phyloP scores from a whole-genome alignment of 2,113 vertebrate genomes.

The Cathartes aura region DNA sequence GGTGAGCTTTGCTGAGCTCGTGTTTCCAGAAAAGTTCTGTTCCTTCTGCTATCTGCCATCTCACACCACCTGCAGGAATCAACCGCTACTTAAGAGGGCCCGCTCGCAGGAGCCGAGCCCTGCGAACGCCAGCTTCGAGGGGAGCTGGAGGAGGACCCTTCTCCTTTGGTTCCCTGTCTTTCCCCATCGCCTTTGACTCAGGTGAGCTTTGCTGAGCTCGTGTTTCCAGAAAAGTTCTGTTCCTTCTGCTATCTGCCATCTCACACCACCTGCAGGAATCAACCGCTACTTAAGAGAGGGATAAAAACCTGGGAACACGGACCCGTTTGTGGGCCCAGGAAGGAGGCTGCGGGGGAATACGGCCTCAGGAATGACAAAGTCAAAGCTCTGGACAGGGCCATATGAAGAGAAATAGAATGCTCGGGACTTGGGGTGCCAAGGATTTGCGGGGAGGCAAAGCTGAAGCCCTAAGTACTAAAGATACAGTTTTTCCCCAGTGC shows the following conservation, averaged over 20 bases:
- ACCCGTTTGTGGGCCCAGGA: not conserved
- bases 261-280: too few relatives aligned
- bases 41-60: not conserved
- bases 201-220: not conserved
- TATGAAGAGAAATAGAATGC: fast-evolving
- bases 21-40: not conserved
- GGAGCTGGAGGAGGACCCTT: too few relatives aligned
- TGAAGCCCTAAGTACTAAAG: not conserved
- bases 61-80: too few relatives aligned
- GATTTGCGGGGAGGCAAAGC: too few relatives aligned
- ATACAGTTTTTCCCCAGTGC: too few relatives aligned
- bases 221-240: not conserved
- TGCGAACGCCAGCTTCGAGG: not conserved
- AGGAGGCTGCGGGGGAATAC: fast-evolving
- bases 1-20: not conserved
- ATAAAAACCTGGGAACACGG: not conserved
- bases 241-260: not conserved
- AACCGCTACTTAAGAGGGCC: not conserved
- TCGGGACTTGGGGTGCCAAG: not conserved
- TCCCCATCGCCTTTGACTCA: not conserved
- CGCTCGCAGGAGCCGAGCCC: not conserved
- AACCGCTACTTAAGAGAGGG: not conserved
- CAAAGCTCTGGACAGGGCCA: not conserved
- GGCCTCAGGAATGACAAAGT: not conserved
- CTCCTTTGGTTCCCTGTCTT: too few relatives aligned